Evolutionary conservation across 2,888 invertebrate genomes (phyloP).

Genomic region (Pomacea canaliculata): DNA sequence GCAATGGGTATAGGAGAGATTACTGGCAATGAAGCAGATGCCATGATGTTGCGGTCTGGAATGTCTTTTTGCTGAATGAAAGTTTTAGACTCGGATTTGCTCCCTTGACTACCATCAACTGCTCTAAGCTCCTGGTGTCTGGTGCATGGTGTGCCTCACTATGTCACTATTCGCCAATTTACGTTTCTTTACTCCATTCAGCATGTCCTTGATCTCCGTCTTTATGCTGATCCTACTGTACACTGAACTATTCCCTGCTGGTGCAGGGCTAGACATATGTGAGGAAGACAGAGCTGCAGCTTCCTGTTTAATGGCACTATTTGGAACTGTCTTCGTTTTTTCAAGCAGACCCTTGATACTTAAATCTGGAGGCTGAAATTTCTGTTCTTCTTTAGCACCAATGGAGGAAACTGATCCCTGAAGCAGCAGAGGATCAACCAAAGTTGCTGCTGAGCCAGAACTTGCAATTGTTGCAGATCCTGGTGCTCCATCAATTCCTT

Average conservation of each 20-base stretch:
- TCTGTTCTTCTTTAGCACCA: conserved; percentile 10
- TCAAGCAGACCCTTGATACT: conserved; percentile 33
- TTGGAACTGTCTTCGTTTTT: conserved; percentile 18
- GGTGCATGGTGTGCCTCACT: too few relatives aligned
- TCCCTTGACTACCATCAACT: background rate
- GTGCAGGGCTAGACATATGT: background rate
- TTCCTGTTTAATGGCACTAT: conserved; percentile 12
- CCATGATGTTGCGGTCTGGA: background rate
- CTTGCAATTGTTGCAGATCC: background rate
- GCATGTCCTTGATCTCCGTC: conserved; percentile 1
- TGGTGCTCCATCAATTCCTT: background rate
- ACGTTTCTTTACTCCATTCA: conserved; percentile 17
- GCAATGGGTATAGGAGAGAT: background rate
- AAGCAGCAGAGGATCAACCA: background rate
- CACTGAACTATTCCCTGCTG: background rate
- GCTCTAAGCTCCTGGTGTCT: too few relatives aligned
- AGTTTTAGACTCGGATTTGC: background rate
- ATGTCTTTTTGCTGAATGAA: background rate
- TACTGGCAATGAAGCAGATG: conserved; percentile 16
- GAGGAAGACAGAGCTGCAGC: background rate
- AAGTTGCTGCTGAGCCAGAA: background rate
- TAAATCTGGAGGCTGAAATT: conserved; percentile 30
- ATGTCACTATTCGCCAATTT: background rate
- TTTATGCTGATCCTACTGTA: conserved; percentile 2
- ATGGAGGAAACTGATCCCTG: background rate